Conservation (phyloP, 2,113 vertebrate species). For the Rynchops niger region DNA sequence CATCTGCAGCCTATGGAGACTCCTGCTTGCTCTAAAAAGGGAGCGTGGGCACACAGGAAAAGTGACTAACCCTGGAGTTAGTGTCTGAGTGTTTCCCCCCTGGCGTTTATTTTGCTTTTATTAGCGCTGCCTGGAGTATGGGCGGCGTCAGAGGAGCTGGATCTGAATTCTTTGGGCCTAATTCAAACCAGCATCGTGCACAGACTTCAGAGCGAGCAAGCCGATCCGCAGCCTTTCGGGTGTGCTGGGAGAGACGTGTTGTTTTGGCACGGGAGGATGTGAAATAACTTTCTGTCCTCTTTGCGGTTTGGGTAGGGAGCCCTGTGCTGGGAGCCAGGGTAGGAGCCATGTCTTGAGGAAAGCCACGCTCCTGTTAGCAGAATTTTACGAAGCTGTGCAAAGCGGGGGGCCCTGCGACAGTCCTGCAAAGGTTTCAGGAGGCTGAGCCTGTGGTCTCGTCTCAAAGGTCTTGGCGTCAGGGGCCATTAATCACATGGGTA, state of each 20-base stretch:
- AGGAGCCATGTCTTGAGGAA: not conserved
- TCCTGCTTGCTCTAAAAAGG: not conserved
- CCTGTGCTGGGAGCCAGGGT: not conserved
- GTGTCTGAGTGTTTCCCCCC: not conserved
- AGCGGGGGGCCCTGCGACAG: rapidly evolving
- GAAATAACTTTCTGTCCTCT: not conserved
- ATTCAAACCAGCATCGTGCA: not conserved
- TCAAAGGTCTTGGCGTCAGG: constrained; percentile 4
- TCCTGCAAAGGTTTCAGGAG: rapidly evolving
- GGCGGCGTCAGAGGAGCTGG: not conserved
- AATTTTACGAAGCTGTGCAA: rapidly evolving
- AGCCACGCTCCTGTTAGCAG: not conserved
- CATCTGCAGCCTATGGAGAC: not conserved
- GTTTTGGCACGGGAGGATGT: not conserved
- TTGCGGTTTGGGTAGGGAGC: rapidly evolving
- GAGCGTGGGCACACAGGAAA: not conserved
- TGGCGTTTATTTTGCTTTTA: not conserved
- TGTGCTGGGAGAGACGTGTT: rapidly evolving
- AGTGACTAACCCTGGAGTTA: not conserved
- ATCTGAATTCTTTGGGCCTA: not conserved
- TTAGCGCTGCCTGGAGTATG: not conserved
- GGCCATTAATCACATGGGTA: not conserved
- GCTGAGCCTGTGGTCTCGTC: rapidly evolving
- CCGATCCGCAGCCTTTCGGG: not conserved
- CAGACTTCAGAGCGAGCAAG: not conserved